Base-by-base conservation (phyloP, 2,797 vertebrate species). In the Chaenodraco wilsoni region DNA sequence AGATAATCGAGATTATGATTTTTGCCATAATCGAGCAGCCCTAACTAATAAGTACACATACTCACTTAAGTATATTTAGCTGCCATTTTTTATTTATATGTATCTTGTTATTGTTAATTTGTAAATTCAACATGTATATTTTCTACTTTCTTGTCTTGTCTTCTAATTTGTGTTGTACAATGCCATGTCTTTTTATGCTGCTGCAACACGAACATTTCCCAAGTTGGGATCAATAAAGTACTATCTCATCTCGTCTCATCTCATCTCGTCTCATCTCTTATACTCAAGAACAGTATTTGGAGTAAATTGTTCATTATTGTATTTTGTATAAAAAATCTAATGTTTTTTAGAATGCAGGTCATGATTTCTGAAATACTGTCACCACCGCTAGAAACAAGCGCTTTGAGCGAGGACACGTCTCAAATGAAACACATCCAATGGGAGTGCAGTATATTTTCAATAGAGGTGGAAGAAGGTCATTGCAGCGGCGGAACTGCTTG, bases 401-500 rank as follows among this genome's bases (percentile, higher is more conserved):
- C 21, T 50, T 37, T 5, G 0, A 3, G 37, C 19, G 16, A 45
- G 12, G 7, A 72, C 55, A 71, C 5, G 52, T 82, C 59, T 65
- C 37, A 52, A 49, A 78, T 76, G 50, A 86, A 84, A 71, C 58
- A 65, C 75, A 79, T 40, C 62, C 57, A 61, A 58, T 79, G 64
- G 55, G 51, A 75, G 60, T 21, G 33, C 40, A 33, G 73, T 67
- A 51, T 62, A 67, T 76, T 84, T 88, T 66, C 72, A 76, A 65
- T 75, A 73, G 86, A 87, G 67, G 72, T 44, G 27, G 72, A 79
- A 55, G 72, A 80, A 79, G 74, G 73, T 72, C 76, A 61, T 54
- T 19, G 81, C 79, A 77, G 81, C 17, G 60, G 78, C 43, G 67
- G 75, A 72, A 70, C 86, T 75, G 86, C 83, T 71, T 92, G 92